Conservation (phyloP, 2,797 vertebrate species). For the Hippoglossus hippoglossus region DNA sequence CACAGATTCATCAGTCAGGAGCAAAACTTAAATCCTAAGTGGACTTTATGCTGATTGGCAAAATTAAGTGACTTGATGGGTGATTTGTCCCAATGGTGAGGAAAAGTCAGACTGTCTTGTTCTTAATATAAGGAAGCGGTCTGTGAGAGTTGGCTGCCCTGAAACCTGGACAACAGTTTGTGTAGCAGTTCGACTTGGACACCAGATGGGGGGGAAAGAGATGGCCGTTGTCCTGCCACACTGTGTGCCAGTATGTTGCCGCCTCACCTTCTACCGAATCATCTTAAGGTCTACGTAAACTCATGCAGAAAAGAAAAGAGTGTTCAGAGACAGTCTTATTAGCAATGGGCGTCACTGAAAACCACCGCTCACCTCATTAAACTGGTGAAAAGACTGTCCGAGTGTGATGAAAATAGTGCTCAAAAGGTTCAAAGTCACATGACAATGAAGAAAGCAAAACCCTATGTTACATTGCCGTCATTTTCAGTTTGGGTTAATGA, state of each 20-base stretch:
- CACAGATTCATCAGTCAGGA: slow-evolving; percentile 39
- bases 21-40: slow-evolving; percentile 36
- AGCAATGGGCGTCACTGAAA: slow-evolving; percentile 80
- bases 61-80: slow-evolving; percentile 39
- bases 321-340: slow-evolving; percentile 83
- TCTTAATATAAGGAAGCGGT: slow-evolving; percentile 40
- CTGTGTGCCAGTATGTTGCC: slow-evolving; percentile 88
- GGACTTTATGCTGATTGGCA: slow-evolving; percentile 53
- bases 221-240: slow-evolving; percentile 84
- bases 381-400: slow-evolving; percentile 79
- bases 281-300: slow-evolving; percentile 88
- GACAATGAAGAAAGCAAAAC: slow-evolving; percentile 76
- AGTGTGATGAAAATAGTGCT: slow-evolving; percentile 68
- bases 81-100: slow-evolving; percentile 54
- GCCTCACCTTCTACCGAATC: slow-evolving; percentile 88
- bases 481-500: slow-evolving; percentile 76
- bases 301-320: slow-evolving; percentile 80
- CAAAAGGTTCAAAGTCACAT: slow-evolving; percentile 80
- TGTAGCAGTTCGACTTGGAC: slow-evolving; percentile 67
- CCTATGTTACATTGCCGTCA: slow-evolving; percentile 80
- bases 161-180: slow-evolving; percentile 53
- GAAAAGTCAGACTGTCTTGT: slow-evolving; percentile 43
- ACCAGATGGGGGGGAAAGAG: slow-evolving; percentile 56
- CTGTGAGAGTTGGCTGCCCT: slow-evolving; percentile 41
- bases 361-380: slow-evolving; percentile 97